phyloP scores from a whole-genome alignment of 2,888 invertebrate genomes.

The Drosophila maculinotata region DNA sequence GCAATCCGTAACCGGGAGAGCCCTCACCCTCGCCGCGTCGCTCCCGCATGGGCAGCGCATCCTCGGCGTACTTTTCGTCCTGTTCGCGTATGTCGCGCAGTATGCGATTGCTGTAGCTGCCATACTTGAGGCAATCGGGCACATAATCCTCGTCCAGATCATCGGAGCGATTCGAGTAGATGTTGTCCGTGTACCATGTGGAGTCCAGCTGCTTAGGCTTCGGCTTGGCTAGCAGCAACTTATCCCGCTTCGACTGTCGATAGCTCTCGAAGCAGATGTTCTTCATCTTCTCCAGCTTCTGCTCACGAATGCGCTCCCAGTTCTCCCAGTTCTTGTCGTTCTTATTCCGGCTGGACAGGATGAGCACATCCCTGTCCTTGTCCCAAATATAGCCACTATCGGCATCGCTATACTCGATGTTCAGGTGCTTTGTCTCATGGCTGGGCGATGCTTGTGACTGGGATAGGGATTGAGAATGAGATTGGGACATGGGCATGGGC shows the following conservation, averaged over 20 bases:
- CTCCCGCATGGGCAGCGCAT: conserved; percentile 56
- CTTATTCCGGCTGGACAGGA: conserved; percentile 77
- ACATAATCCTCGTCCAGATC: conserved; percentile 84
- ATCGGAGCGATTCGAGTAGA: conserved; percentile 85
- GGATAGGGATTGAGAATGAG: conserved; percentile 1
- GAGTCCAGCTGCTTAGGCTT: conserved; percentile 84
- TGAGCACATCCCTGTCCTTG: conserved; percentile 67
- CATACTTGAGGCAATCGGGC: conserved; percentile 83
- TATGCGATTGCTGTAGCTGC: conserved; percentile 77
- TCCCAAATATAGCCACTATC: conserved; percentile 63
- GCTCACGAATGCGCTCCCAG: conserved; percentile 85
- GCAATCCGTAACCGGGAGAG: conserved; percentile 79
- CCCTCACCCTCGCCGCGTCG: conserved; percentile 81
- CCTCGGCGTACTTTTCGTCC: conserved; percentile 79
- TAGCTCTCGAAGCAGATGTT: conserved; percentile 85
- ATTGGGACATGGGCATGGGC: conserved; percentile 26
- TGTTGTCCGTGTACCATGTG: conserved; percentile 85
- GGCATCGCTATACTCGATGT: conserved; percentile 69
- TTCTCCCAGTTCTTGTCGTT: conserved; percentile 85
- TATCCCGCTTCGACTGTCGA: conserved; percentile 84
- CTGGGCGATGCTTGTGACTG: conserved; percentile 43
- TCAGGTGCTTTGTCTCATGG: conserved; percentile 73
- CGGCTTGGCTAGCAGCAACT: conserved; percentile 81
- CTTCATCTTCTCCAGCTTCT: conserved; percentile 85
- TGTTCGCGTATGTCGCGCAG: conserved; percentile 83